Base-by-base conservation (phyloP, 2,113 vertebrate genomes). In the Mustela lutreola region DNA sequence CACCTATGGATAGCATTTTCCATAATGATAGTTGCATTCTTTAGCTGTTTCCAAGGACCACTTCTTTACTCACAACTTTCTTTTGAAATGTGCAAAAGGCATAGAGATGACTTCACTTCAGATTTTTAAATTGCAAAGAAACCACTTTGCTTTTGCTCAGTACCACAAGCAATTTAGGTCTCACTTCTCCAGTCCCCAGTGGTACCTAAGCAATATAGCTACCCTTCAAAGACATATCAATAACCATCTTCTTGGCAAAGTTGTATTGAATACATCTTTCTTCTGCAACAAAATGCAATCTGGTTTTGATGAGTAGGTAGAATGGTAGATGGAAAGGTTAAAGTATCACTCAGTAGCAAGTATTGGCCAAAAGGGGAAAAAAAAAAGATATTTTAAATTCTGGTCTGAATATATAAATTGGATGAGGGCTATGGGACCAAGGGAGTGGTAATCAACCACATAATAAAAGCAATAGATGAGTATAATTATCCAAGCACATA, bases 251-350 rank as follows among this genome's bases (percentile, higher is more conserved):
- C 97, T 93, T 94, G 96, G 50, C 71, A 89, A 97, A 50, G 88
- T 97, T 50, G 65, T 98, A 94, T 85, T 96, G 96, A 97, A 98
- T 82, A 93, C 88, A 71, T 94, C 96, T 97, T 90, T 94, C 87
- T 98, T 97, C 92, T 97, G 89, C 92, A 97, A 93, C 19, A 96
- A 95, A 98, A 97, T 81, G 12, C 92, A 82, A 85, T 98, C 88
- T 93, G 60, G 79, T 98, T 98, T 96, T 97, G 94, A 97, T 92
- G 63, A 95, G 93, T 71, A 94, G 83, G 82, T 97, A 96, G 86
- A 26, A 92, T 88, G 53, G 84, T 94, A 60, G 60, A 91, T 83
- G 91, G 91, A 67, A 83, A 95, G 97, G 73, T 96, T 73, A 97
- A 91, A 97, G 89, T 75, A 95, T 92, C 18, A 11, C 14, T 83